Base-by-base conservation (phyloP, 2,888 invertebrate species). In the Acanthococcus lagerstroemiae region DNA sequence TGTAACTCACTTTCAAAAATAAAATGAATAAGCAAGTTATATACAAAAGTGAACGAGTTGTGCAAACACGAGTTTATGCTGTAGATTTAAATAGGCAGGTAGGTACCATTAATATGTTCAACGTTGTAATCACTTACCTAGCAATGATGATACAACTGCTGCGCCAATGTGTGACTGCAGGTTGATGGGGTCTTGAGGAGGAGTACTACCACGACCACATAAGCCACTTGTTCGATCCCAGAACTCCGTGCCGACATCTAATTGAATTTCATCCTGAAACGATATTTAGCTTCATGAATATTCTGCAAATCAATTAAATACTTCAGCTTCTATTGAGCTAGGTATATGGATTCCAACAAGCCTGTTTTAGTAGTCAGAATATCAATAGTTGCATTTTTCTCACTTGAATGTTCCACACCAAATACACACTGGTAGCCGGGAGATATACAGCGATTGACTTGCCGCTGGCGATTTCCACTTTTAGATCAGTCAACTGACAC, bases 211-310 rank as follows among this genome's bases (percentile, higher is more conserved):
- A 37, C 21, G 55, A 0, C 94, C 93, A 73, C 94, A 94, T 0
- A 94, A 78, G 65, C 93, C 94, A 68, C 83, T 83, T 0, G 90
- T 87, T 72, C 84, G 83, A 72, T 88, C 87, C 87, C 89, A 90
- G 37, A 88, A 75, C 2, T 80, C 79, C 24, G 85, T 82, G 1
- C 82, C 79, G 0, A 84, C 85, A 73, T 85, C 84, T 0, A 90
- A 77, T 68, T 84, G 79, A 4, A 90, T 78, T 68, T 85, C 75
- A 73, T 84, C 82, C 82, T 85, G 75, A 27, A 71, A 56, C 15
- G 24, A 1, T 15, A 61, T 22, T 3, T 48, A 48, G 4, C 15
- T 17, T 48, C 2, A 2, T 48, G n/a, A 1, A 48, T 1, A 17
- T 19, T 9, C 48, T 21, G 19, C 15, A 48, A 19, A 48, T 21